A percentile compares a stretch with the other conserved stretches of the same genome.
These are phyloP conservation scores for Microctonus brassicae DNA, from an alignment of 2,888 invertebrate species.

Conservation along the genomic window DNA sequence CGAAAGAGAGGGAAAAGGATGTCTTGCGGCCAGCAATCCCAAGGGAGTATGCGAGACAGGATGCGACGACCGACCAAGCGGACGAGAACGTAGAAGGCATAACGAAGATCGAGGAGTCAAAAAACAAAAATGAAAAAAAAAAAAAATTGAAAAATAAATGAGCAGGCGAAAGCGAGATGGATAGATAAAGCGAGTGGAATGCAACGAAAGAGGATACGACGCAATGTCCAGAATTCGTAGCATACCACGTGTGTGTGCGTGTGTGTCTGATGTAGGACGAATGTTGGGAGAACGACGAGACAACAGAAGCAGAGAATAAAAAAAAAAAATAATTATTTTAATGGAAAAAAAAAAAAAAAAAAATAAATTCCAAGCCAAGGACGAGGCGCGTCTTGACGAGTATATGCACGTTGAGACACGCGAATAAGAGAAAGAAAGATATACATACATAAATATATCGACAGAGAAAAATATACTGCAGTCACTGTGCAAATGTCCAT, in stretches of 20 bases:
- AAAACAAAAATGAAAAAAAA: background rate
- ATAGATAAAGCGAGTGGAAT: background rate
- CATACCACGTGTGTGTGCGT: background rate
- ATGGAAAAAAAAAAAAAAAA: slow-evolving; percentile 20
- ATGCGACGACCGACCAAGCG: slow-evolving; percentile 8
- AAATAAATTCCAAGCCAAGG: slow-evolving; percentile 20
- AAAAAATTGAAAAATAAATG: background rate
- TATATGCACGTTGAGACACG: slow-evolving; percentile 19
- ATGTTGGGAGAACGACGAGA: slow-evolving; percentile 5
- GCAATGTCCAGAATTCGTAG: slow-evolving; percentile 18
- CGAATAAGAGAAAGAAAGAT: slow-evolving; percentile 27
- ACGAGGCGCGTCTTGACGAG: slow-evolving; percentile 11
- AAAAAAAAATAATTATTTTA: slow-evolving; percentile 18
- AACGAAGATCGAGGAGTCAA: background rate
- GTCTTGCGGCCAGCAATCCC: slow-evolving; percentile 41
- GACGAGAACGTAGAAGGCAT: background rate
- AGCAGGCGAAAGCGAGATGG: slow-evolving; percentile 6
- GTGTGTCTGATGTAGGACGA: background rate
- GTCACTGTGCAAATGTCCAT: no score
- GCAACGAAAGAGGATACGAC: background rate
- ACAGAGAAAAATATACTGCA: no score
- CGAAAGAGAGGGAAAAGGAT: slow-evolving; percentile 41
- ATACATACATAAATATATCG: no score
- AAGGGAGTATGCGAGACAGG: slow-evolving; percentile 18
- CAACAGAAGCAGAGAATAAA: slow-evolving; percentile 11